These are phyloP conservation scores for Pipa parva DNA, from an alignment of 2,113 vertebrate genomes.

Conservation along the genomic window DNA sequence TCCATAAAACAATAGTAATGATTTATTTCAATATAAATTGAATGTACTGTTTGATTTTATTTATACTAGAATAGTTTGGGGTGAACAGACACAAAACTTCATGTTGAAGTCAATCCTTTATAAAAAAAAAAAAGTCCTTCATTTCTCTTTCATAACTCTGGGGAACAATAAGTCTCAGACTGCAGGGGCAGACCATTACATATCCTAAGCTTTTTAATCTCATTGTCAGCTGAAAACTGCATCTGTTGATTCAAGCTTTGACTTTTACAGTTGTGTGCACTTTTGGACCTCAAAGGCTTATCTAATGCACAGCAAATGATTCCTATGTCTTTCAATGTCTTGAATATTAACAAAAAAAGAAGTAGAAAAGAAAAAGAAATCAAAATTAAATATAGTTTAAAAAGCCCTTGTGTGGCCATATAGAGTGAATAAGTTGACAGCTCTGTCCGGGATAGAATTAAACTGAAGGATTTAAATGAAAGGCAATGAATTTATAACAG, in stretches of 20 bases:
- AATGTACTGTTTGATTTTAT: background rate
- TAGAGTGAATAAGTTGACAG: constrained; percentile 31
- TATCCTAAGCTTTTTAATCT: constrained; percentile 29
- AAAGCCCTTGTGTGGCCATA: constrained; percentile 36
- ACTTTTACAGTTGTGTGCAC: constrained; percentile 28
- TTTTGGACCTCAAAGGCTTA: constrained; percentile 40
- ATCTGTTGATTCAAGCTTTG: constrained; percentile 28
- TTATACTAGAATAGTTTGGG: background rate
- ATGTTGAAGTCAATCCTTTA: constrained; percentile 14
- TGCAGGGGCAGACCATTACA: constrained; percentile 15
- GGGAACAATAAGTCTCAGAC: constrained; percentile 16
- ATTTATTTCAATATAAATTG: too few relatives aligned
- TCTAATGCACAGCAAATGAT: constrained; percentile 27
- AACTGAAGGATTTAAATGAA: constrained; percentile 41
- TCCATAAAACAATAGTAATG: too few relatives aligned
- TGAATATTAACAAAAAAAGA: constrained; percentile 14
- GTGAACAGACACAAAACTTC: background rate
- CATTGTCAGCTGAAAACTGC: constrained; percentile 25
- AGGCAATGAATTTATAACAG: constrained; percentile 40
- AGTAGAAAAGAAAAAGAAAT: background rate
- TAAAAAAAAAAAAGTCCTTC: constrained; percentile 15
- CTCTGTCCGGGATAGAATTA: constrained; percentile 30
- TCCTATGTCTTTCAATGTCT: constrained; percentile 16
- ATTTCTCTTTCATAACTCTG: constrained; percentile 29
- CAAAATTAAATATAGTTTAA: constrained; percentile 19